These are phyloP conservation scores for Adelges cooleyi DNA, from an alignment of 1,140 invertebrate species.

Conservation along the genomic window DNA sequence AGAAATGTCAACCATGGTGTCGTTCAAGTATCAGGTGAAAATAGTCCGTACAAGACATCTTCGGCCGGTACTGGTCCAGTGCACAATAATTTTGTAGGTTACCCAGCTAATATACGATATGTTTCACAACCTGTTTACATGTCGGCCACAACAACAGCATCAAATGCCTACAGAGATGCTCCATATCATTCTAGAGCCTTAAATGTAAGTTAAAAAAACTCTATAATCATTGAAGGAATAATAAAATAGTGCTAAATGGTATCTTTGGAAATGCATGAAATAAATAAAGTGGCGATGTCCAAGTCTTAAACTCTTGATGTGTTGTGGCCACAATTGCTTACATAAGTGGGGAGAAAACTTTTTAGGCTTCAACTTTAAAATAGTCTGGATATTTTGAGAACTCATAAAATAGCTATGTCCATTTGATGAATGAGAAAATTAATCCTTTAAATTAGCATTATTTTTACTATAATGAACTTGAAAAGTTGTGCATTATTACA, in stretches of 20 bases:
- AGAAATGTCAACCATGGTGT: slow-evolving; percentile 25
- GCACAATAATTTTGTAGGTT: slow-evolving; percentile 23
- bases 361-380: too few relatives aligned
- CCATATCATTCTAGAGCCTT: slow-evolving; percentile 17
- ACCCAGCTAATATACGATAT: slow-evolving; percentile 21
- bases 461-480: too few relatives aligned
- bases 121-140: slow-evolving; percentile 25
- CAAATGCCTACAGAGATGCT: slow-evolving; percentile 18
- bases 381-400: too few relatives aligned
- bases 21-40: slow-evolving; percentile 21
- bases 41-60: slow-evolving; percentile 8
- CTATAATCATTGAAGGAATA: too few relatives aligned
- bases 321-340: too few relatives aligned
- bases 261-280: too few relatives aligned
- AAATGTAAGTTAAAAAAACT: slow-evolving; percentile 14
- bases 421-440: not conserved
- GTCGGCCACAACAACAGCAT: slow-evolving; percentile 8
- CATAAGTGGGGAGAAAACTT: too few relatives aligned
- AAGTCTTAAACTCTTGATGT: too few relatives aligned
- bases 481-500: too few relatives aligned
- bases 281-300: too few relatives aligned
- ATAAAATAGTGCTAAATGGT: too few relatives aligned
- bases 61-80: slow-evolving; percentile 14
- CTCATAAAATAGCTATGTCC: not conserved
- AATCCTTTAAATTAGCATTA: not conserved